Evolutionary conservation across 2,888 invertebrate species (phyloP).

Genomic region (Tipula unca): DNA sequence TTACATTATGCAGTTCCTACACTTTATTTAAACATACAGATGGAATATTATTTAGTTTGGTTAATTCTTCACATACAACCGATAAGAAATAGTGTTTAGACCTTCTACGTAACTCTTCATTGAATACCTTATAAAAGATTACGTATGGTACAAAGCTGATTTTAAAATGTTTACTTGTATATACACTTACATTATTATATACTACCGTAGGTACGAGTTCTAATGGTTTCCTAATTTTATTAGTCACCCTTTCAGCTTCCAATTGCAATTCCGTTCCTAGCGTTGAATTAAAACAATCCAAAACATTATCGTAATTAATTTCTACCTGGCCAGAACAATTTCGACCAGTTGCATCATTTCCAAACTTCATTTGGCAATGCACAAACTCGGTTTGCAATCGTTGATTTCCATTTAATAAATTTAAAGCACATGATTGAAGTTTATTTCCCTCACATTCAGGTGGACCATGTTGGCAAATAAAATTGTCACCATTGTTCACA

Average conservation of each 20-base stretch:
- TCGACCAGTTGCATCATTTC: constrained; percentile 38
- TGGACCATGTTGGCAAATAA: constrained; percentile 56
- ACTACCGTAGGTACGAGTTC: constrained; percentile 47
- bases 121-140: too few species aligned
- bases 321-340: constrained; percentile 39
- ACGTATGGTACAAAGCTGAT: too few species aligned
- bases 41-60: background rate
- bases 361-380: constrained; percentile 46
- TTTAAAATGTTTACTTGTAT: background rate
- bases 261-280: constrained; percentile 43
- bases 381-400: constrained; percentile 43
- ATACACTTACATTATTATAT: constrained; percentile 46
- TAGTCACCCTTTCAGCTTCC: constrained; percentile 43
- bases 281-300: constrained; percentile 39
- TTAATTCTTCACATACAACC: background rate
- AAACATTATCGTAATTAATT: constrained; percentile 36
- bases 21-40: background rate
- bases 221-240: constrained; percentile 30
- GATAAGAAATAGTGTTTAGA: background rate
- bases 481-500: constrained; percentile 38
- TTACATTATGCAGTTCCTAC: too few species aligned
- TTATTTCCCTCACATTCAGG: constrained; percentile 53
- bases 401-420: constrained; percentile 36
- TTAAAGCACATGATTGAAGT: constrained; percentile 52
- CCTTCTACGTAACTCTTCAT: background rate